These are phyloP conservation scores for Fragum whitleyi DNA, from an alignment of 2,888 invertebrate species.

Conservation along the genomic window DNA sequence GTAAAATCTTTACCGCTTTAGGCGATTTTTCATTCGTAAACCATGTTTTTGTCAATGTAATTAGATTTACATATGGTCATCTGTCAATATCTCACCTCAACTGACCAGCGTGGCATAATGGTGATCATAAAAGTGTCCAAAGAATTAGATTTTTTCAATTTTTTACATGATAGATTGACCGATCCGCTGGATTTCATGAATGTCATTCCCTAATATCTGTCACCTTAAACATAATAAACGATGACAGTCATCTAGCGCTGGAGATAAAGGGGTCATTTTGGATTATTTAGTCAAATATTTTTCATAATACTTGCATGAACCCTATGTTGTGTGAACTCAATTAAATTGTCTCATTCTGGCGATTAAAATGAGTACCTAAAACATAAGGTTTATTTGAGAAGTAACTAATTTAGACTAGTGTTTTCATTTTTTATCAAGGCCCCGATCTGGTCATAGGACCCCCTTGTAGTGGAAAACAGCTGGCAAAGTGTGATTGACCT, in stretches of 20 bases:
- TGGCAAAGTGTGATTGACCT: conserved; percentile 11
- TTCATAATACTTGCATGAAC: no score
- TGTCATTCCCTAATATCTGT: not conserved
- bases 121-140: conserved; percentile 11
- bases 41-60: not conserved
- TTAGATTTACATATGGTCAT: conserved; percentile 5
- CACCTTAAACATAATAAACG: not conserved
- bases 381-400: no score
- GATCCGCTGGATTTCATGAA: not conserved
- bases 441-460: no score
- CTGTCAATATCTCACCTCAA: conserved; percentile 24
- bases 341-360: no score
- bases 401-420: no score
- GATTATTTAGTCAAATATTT: no score
- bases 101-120: conserved; percentile 19
- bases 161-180: conserved; percentile 23
- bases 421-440: no score
- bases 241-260: not conserved
- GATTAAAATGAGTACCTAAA: no score
- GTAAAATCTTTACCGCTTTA: not conserved
- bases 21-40: not conserved
- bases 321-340: no score
- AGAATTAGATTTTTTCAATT: conserved; percentile 12
- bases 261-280: no score
- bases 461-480: no score